A percentile compares a stretch with the other conserved stretches of the same genome.
Conservation (phyloP, 2,113 vertebrate genomes). For the Myrmecobius fasciatus region DNA sequence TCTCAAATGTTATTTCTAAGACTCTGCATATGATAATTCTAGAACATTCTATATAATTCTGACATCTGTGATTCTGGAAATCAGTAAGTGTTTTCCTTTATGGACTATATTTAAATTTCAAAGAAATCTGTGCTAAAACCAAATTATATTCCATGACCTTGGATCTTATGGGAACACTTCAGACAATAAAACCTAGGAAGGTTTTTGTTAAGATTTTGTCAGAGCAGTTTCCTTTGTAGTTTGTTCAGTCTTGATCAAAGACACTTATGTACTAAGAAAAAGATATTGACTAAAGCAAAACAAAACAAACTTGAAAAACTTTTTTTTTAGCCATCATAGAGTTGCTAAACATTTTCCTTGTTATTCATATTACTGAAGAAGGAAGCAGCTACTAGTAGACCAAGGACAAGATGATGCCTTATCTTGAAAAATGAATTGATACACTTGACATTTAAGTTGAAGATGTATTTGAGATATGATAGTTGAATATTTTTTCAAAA, state of each 20-base stretch:
- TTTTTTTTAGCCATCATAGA: background rate
- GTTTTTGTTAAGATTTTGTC: background rate
- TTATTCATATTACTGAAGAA: background rate
- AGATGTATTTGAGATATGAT: background rate
- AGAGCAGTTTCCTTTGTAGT: background rate
- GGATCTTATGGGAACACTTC: background rate
- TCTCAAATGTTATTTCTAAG: constrained; percentile 3
- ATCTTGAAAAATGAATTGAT: background rate
- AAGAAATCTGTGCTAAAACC: background rate
- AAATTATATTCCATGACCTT: background rate
- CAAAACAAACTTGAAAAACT: background rate
- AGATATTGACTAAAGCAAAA: background rate
- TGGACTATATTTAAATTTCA: background rate
- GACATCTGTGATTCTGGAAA: background rate
- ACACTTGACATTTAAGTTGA: background rate
- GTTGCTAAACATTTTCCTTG: background rate
- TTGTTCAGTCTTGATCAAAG: background rate
- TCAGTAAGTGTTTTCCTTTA: background rate
- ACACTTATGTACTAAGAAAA: background rate
- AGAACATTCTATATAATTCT: background rate
- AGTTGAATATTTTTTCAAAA: background rate
- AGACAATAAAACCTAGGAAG: background rate
- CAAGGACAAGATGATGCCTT: background rate
- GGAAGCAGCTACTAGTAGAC: background rate
- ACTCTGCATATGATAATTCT: background rate